These are phyloP conservation scores for Fregetta grallaria DNA, from an alignment of 2,113 vertebrate genomes.

Conservation along the genomic window DNA sequence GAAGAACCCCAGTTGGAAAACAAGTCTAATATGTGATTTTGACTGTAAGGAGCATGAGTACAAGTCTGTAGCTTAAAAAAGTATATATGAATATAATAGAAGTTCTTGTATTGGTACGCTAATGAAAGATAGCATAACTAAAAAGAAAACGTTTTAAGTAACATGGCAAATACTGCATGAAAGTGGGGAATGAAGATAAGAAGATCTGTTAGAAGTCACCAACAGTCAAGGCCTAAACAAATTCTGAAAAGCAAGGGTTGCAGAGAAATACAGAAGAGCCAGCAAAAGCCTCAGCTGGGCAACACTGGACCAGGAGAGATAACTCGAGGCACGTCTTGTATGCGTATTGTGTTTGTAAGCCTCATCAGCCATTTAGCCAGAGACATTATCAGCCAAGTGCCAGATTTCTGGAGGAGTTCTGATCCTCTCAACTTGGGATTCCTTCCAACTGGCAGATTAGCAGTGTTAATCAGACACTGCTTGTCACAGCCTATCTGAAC, in stretches of 20 bases:
- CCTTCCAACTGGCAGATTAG: conserved; percentile 60
- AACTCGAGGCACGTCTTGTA: neutral
- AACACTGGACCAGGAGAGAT: conserved; percentile 20
- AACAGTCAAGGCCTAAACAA: neutral
- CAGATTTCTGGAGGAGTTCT: conserved; percentile 62
- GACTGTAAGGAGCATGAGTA: neutral
- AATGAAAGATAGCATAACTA: neutral
- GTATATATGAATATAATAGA: neutral
- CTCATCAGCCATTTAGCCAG: conserved; percentile 27
- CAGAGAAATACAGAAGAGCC: conserved; percentile 28
- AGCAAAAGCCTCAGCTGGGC: conserved; percentile 48
- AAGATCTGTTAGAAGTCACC: neutral
- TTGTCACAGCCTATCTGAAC: conserved; percentile 53
- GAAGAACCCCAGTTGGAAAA: neutral
- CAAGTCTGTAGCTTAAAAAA: neutral
- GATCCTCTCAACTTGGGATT: conserved; percentile 53
- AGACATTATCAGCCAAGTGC: conserved; percentile 63
- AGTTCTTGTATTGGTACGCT: neutral
- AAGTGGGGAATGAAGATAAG: conserved; percentile 21
- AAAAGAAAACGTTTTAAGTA: neutral
- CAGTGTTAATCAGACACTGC: conserved; percentile 41
- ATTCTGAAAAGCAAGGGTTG: conserved; percentile 16
- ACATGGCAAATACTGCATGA: neutral
- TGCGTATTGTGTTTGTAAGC: neutral
- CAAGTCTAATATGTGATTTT: neutral